Evolutionary conservation across 2,888 invertebrate genomes (phyloP), one percentile per base, ranked within the genome.

Genomic region (Andrena trimmerana): DNA sequence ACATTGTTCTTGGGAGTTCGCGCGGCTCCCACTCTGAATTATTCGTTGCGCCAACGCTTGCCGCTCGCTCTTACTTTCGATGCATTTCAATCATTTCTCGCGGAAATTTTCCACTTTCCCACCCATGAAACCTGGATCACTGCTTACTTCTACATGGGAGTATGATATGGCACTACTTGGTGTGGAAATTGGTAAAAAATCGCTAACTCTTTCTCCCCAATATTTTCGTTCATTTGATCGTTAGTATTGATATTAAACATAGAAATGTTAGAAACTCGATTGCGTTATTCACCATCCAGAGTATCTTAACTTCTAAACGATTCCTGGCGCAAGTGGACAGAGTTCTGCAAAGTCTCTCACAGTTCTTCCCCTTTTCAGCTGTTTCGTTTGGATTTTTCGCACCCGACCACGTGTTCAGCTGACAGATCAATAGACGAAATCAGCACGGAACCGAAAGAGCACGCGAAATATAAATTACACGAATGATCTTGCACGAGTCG

Each of bases 391-490:
- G 27, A 77, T 57, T 65, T 50, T 50, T 77, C 48, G 24, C 59
- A 48, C 20, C 42, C 27, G 29, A 57, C 13, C 62, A 52, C 20
- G 33, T 52, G 10, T 5, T 31, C 24, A n/a, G 54, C 1, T 20
- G 57, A 50, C 33, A 65, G 31, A 78, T 78, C 78, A 54, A 78
- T 78, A 50, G 29, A 27, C 52, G 73, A 73, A 73, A 66, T 73
- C 74, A 24, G 50, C 16, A 2, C 69, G 20, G 66, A 10, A 16
- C 31, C 50, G 4, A 60, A 72, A 60, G 59, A 48, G 31, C 66
- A 73, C 76, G 69, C 76, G 70, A 84, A 68, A 79, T 57, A 63
- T 54, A 54, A 81, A 80, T 84, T 78, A 48, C 67, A 65, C 20
- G 50, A 72, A 57, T 59, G 36, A 70, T 70, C 50, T 70, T 66